These are phyloP conservation scores for Mythimna lalbum DNA, from an alignment of 2,888 invertebrate species.

Conservation along the genomic window DNA sequence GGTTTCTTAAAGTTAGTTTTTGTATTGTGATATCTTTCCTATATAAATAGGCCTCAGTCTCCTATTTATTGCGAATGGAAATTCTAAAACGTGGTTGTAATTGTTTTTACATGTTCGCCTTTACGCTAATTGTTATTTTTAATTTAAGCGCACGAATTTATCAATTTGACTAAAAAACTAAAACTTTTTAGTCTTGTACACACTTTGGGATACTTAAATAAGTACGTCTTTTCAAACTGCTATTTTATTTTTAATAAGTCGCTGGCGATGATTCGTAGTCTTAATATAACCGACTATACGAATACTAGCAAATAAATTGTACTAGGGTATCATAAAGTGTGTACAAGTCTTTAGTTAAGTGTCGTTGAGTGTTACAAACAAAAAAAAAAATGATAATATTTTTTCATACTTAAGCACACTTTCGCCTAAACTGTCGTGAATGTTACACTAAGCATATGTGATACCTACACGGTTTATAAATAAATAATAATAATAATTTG, in stretches of 20 bases:
- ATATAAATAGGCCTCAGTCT: constrained; percentile 56
- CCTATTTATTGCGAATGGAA: constrained; percentile 58
- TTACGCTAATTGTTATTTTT: constrained; percentile 75
- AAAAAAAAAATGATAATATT: constrained; percentile 71
- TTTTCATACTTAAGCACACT: constrained; percentile 87
- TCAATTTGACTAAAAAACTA: constrained; percentile 78
- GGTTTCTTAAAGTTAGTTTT: constrained; percentile 12
- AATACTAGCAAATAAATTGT: constrained; percentile 19
- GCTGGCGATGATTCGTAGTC: constrained; percentile 38
- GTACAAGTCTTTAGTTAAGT: constrained; percentile 59
- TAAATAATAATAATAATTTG: constrained; percentile 85
- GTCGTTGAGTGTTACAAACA: constrained; percentile 76
- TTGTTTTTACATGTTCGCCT: constrained; percentile 76
- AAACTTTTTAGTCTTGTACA: constrained; percentile 72
- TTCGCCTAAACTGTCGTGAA: constrained; percentile 87
- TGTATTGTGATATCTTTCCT: constrained; percentile 37
- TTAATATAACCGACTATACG: constrained; percentile 12
- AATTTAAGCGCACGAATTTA: constrained; percentile 89
- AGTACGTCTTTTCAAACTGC: background rate
- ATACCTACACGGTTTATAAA: constrained; percentile 87
- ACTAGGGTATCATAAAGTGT: constrained; percentile 46
- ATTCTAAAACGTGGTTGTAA: constrained; percentile 80
- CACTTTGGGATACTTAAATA: constrained; percentile 37
- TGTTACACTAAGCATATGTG: constrained; percentile 89
- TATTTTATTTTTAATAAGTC: constrained; percentile 23